Base-by-base conservation (phyloP, 1,140 invertebrate species). In the Cydia amplana region DNA sequence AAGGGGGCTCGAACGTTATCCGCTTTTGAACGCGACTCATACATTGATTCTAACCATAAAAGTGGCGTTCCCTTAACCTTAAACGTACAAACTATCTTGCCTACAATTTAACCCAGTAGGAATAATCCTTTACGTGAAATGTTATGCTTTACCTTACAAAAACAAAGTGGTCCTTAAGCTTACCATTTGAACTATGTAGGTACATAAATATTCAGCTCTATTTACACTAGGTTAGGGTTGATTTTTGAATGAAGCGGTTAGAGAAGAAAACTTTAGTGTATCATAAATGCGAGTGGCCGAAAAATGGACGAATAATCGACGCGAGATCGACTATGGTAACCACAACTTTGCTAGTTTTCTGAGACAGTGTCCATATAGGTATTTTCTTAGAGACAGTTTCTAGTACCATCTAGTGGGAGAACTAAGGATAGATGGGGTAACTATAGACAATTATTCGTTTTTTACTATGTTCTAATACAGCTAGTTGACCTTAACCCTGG, bases 221-320 rank as follows among this genome's bases (percentile, higher is more conserved):
- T 10, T 4, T 1, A 43, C 7, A 7, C n/a, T 18, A 40, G n/a
- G 7, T 18, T 43, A 70, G 7, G n/a, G 65, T 70, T 40, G 1
- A 40, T 70, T 40, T 40, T 70, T 32, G 9, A 32, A 43, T 73
- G 25, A 23, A 51, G 20, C 12, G 10, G 23, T 9, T 0, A 63
- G 25, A 25, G 73, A 36, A 60, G 32, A 51, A 36, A 74, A 63
- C 25, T 60, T 74, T 63, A 63, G 14, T 74, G 49, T 51, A 74
- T 74, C 51, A 74, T 74, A 74, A 74, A 74, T 74, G 28, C 16
- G 73, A 32, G 49, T 51, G 46, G 28, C 73, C 73, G 51, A 74
- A 74, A 74, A 60, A 74, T 63, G 28, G 46, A 74, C 28, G 73
- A 55, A 36, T 74, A 74, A 63, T 73, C 40, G 43, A 73, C 51